These are phyloP conservation scores for Sceloporus undulatus DNA, from an alignment of 2,113 vertebrate species.

Conservation along the genomic window DNA sequence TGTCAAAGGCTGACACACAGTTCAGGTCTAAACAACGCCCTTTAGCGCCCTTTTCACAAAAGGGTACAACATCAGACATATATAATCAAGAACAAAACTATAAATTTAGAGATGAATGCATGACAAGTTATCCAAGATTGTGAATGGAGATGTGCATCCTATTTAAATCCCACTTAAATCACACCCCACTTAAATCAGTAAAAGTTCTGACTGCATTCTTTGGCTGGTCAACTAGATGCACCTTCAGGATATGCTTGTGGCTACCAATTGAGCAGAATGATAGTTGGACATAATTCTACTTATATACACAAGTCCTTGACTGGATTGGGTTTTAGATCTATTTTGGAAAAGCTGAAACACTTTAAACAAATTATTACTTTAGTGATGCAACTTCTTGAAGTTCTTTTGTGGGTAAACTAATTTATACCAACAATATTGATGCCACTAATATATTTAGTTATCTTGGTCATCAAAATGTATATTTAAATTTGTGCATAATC, in stretches of 20 bases:
- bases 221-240: not conserved
- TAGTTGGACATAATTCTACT: not conserved
- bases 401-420: not conserved
- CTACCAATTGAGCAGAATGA: not conserved
- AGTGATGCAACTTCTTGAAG: not conserved
- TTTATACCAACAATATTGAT: not conserved
- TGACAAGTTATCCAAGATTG: too few species aligned
- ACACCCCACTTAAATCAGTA: not conserved
- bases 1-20: not conserved
- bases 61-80: not conserved
- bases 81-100: not conserved
- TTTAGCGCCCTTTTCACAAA: not conserved
- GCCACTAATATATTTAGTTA: too few species aligned
- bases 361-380: slow-evolving; percentile 2
- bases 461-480: not conserved
- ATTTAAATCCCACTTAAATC: not conserved
- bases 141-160: too few species aligned
- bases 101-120: too few species aligned
- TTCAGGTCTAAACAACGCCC: not conserved
- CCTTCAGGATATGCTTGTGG: not conserved
- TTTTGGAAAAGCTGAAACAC: not conserved
- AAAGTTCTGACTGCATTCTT: not conserved
- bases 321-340: not conserved
- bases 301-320: not conserved
- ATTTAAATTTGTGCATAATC: not conserved